Percentiles rank a stretch among this genome's conserved stretches.
These are phyloP conservation scores for Neosilurus mollespiculum DNA, from an alignment of 2,797 vertebrate genomes.

Conservation along the genomic window DNA sequence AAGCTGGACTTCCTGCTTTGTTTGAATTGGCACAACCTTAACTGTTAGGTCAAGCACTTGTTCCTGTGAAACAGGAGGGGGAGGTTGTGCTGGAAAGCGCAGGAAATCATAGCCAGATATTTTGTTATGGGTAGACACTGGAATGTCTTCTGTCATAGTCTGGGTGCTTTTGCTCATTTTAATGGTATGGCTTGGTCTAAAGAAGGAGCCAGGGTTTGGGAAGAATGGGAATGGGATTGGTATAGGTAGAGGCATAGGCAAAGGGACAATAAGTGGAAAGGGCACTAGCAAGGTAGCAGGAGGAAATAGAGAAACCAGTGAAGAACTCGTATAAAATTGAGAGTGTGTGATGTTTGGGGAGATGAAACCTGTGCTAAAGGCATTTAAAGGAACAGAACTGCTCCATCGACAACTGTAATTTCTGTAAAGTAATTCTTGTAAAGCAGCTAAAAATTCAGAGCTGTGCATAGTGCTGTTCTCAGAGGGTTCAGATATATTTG, in stretches of 20 bases:
- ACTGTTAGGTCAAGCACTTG: constrained; percentile 79
- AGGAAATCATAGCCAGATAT: constrained; percentile 7
- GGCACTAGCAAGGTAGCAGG: constrained; percentile 79
- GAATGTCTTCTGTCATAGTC: constrained; percentile 62
- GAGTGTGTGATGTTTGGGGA: constrained; percentile 58
- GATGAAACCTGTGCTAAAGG: constrained; percentile 18
- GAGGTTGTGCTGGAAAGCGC: constrained; percentile 55
- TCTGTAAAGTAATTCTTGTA: constrained; percentile 75
- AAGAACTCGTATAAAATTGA: constrained; percentile 60
- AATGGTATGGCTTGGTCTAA: not conserved
- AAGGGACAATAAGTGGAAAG: constrained; percentile 76
- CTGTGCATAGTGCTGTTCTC: constrained; percentile 58
- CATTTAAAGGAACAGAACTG: constrained; percentile 56
- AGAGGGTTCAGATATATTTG: constrained; percentile 44
- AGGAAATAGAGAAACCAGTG: constrained; percentile 74
- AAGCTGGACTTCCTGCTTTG: constrained; percentile 52
- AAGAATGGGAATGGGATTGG: constrained; percentile 69
- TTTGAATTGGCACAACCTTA: constrained; percentile 66
- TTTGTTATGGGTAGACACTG: constrained; percentile 47
- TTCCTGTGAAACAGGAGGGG: constrained; percentile 74
- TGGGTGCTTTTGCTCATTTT: constrained; percentile 50
- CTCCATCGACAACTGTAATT: constrained; percentile 67
- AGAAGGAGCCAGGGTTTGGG: not conserved
- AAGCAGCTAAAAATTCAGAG: constrained; percentile 69
- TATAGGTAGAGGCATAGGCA: constrained; percentile 77